phyloP scores from a whole-genome alignment of 2,113 vertebrate genomes.

The Chaenogobius annularis region DNA sequence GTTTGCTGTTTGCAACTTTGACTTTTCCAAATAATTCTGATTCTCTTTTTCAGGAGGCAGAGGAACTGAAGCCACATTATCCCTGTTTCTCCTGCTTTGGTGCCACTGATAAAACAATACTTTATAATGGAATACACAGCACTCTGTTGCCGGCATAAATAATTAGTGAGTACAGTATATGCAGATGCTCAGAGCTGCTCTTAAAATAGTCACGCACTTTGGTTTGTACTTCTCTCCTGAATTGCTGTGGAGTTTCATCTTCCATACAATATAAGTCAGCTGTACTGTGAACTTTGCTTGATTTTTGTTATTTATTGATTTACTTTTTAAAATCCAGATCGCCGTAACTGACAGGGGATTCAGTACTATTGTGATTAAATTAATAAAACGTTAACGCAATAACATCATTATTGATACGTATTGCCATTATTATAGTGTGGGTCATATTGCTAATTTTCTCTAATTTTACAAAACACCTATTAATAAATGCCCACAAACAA shows the following conservation, averaged over 20 bases:
- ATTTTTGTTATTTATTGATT: too few relatives aligned
- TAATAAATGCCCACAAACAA: too few relatives aligned
- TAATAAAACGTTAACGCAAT: background rate
- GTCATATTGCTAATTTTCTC: background rate
- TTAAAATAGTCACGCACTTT: conserved; percentile 34
- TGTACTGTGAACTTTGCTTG: too few relatives aligned
- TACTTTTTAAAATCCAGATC: background rate
- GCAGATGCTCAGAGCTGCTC: background rate
- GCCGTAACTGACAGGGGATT: background rate
- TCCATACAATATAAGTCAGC: background rate
- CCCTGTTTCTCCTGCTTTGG: background rate
- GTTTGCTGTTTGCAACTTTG: too few relatives aligned
- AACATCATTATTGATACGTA: too few relatives aligned
- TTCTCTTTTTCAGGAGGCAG: too few relatives aligned
- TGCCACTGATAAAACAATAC: background rate
- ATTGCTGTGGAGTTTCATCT: background rate
- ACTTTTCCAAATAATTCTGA: too few relatives aligned
- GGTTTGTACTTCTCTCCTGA: conserved; percentile 19
- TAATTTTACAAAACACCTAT: too few relatives aligned
- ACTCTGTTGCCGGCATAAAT: background rate
- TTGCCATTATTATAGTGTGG: too few relatives aligned
- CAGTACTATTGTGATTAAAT: background rate
- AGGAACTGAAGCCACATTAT: too few relatives aligned
- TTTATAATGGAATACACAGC: background rate
- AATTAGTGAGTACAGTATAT: conserved; percentile 4